phyloP scores from a whole-genome alignment of 2,888 invertebrate genomes.

The Microplitis manilae region DNA sequence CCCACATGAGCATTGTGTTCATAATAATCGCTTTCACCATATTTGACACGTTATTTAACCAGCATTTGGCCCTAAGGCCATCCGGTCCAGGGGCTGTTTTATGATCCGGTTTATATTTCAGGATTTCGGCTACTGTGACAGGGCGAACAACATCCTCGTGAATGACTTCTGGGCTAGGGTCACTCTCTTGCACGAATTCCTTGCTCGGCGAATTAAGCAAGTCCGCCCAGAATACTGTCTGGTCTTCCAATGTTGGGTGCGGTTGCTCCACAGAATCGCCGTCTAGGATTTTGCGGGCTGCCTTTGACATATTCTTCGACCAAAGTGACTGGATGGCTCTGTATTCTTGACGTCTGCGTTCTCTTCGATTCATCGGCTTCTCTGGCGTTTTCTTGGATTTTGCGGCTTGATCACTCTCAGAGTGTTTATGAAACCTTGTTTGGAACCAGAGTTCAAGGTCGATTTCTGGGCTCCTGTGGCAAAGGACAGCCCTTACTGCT shows the following conservation, averaged over 20 bases:
- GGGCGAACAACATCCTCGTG: slow-evolving; percentile 6
- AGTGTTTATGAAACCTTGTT: neutral
- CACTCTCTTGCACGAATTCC: neutral
- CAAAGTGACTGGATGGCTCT: slow-evolving; percentile 22
- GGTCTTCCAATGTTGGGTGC: neutral
- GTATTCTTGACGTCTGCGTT: slow-evolving; percentile 13
- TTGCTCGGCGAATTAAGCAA: neutral
- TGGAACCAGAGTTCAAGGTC: neutral
- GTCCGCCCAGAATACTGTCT: slow-evolving; percentile 20
- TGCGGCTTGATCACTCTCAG: neutral
- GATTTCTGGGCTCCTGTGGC: neutral
- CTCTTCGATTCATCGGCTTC: neutral
- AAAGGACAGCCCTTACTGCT: neutral
- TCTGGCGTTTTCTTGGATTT: neutral
- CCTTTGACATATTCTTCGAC: slow-evolving; percentile 29
- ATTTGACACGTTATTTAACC: neutral
- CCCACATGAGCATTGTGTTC: slow-evolving; percentile 29
- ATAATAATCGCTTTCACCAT: slow-evolving; percentile 20
- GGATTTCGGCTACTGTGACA: slow-evolving; percentile 4
- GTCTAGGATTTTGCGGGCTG: slow-evolving; percentile 28
- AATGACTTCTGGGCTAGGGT: neutral
- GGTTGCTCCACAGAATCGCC: neutral
- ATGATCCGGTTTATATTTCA: slow-evolving; percentile 23
- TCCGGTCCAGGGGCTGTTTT: slow-evolving; percentile 41
- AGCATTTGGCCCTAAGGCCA: slow-evolving; percentile 8